These are phyloP conservation scores for Spatula versicolor DNA, from an alignment of 2,797 vertebrate species.

Conservation along the genomic window DNA sequence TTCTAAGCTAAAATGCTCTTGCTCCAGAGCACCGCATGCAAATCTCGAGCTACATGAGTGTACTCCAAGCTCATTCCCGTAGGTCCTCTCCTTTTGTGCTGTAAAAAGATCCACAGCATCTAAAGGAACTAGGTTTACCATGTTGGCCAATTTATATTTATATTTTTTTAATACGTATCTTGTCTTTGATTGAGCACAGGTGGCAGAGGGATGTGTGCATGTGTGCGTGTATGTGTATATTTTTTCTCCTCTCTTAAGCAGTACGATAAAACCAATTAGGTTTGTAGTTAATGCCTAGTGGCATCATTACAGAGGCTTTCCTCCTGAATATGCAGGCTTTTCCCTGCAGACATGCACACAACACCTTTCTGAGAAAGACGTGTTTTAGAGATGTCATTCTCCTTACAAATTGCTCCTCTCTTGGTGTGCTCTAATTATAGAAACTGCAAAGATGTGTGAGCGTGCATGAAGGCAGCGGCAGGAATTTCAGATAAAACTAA, in stretches of 20 bases:
- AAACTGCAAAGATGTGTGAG: background rate
- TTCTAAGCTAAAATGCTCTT: background rate
- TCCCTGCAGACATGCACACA: background rate
- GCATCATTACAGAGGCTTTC: background rate
- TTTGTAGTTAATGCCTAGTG: background rate
- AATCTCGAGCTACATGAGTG: background rate
- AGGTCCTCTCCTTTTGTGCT: background rate
- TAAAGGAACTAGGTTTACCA: background rate
- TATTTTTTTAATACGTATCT: background rate
- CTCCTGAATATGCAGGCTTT: background rate
- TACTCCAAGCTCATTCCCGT: background rate
- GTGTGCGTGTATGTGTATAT: accelerated
- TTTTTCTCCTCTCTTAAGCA: background rate
- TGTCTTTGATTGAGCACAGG: background rate
- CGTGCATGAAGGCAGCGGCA: background rate
- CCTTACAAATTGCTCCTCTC: constrained; percentile 9
- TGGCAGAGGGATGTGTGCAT: background rate
- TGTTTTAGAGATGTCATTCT: background rate
- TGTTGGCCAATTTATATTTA: background rate
- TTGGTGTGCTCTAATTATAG: background rate
- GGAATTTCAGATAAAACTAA: constrained; percentile 34
- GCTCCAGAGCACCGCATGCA: background rate
- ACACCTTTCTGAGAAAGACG: background rate
- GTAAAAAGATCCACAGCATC: background rate
- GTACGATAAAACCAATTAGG: background rate